These are phyloP conservation scores for Probosciger aterrimus DNA, from an alignment of 2,113 vertebrate species.

Conservation along the genomic window DNA sequence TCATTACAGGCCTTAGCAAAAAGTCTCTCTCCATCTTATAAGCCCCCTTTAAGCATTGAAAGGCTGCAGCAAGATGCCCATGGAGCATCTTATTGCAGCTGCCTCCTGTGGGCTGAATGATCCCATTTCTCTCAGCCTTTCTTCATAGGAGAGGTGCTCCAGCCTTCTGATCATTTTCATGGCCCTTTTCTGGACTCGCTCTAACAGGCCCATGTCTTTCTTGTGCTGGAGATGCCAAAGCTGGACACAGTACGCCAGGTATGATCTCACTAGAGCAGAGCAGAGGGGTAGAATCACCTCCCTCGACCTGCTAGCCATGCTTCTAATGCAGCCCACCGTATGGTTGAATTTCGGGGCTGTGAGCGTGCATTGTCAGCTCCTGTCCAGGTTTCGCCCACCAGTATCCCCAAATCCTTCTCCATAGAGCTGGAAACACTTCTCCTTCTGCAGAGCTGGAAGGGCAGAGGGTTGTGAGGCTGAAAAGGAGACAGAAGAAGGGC, in stretches of 20 bases:
- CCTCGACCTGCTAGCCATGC: rapidly evolving
- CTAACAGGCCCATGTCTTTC: rapidly evolving
- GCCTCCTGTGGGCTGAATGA: not conserved
- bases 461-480: not conserved
- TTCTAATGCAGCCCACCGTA: not conserved
- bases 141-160: rapidly evolving
- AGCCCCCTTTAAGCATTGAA: too few relatives aligned
- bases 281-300: not conserved
- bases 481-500: not conserved
- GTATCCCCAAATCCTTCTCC: not conserved
- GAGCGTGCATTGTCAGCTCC: rapidly evolving
- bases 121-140: rapidly evolving
- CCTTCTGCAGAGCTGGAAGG: not conserved
- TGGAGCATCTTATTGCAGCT: not conserved
- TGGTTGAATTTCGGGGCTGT: rapidly evolving
- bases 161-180: rapidly evolving
- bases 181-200: not conserved
- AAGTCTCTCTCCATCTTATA: not conserved
- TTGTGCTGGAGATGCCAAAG: not conserved
- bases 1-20: not conserved
- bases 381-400: rapidly evolving
- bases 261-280: rapidly evolving
- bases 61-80: not conserved
- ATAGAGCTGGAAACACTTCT: not conserved
- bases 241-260: rapidly evolving